Percentiles rank a stretch among this genome's conserved stretches.
Conservation (phyloP, 2,797 vertebrate species). For the Lateolabrax maculatus region DNA sequence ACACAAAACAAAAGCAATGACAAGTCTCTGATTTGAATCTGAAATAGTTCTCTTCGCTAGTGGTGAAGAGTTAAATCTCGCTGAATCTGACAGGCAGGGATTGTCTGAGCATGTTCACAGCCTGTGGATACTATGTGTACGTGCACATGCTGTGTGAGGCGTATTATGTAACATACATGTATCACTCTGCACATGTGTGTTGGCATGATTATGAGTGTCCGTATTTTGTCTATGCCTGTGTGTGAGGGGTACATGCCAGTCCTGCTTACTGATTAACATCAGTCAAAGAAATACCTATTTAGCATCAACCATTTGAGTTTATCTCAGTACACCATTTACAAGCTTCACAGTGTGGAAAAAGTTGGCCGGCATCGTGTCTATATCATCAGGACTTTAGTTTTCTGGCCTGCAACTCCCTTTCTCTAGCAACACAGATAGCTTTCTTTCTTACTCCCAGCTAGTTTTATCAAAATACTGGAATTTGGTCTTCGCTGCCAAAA, state of each 20-base stretch:
- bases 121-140: constrained; percentile 1
- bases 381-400: neutral
- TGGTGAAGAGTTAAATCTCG: neutral
- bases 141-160: neutral
- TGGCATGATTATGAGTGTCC: neutral
- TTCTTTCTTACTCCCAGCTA: neutral
- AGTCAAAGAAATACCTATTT: constrained; percentile 22
- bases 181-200: neutral
- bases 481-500: constrained; percentile 18
- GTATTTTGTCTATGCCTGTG: neutral
- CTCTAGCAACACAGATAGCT: neutral
- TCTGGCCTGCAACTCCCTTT: neutral
- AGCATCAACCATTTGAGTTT: constrained; percentile 23
- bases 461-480: constrained; percentile 18
- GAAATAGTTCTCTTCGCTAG: constrained; percentile 15
- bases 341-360: neutral
- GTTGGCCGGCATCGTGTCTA: neutral
- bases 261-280: constrained; percentile 29
- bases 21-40: constrained; percentile 17
- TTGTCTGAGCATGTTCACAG: constrained; percentile 47
- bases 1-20: neutral
- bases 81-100: neutral
- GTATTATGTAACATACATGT: neutral
- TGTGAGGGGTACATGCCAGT: neutral
- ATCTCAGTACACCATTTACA: neutral